These are phyloP conservation scores for Eciton burchellii DNA, from an alignment of 1,140 invertebrate species.

Conservation along the genomic window DNA sequence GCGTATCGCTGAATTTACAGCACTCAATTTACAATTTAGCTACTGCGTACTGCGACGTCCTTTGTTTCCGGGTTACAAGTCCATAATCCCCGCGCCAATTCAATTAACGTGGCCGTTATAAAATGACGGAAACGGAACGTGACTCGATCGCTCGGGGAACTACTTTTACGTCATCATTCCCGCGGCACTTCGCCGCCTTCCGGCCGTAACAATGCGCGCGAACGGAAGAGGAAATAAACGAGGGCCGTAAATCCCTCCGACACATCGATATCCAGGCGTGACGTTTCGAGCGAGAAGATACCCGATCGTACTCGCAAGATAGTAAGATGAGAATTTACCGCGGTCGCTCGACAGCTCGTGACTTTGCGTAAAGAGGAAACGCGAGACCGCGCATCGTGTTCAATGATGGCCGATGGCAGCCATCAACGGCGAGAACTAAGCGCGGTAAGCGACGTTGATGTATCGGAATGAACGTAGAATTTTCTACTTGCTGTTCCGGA, in stretches of 20 bases:
- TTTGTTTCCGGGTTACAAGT: not conserved
- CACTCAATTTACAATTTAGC: too few species aligned
- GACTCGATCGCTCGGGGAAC: conserved; percentile 30
- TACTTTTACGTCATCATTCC: conserved; percentile 54
- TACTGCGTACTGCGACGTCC: conserved; percentile 1
- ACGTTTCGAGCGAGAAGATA: conserved; percentile 71
- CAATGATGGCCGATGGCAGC: conserved; percentile 35
- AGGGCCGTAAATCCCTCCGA: conserved; percentile 70
- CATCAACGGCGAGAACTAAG: conserved; percentile 35
- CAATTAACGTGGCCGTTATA: conserved; percentile 41
- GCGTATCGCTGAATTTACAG: conserved; percentile 5
- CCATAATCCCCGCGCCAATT: conserved; percentile 19
- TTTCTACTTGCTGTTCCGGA: conserved; percentile 12
- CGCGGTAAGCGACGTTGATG: conserved; percentile 39
- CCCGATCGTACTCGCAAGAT: conserved; percentile 69
- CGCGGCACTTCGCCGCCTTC: conserved; percentile 38
- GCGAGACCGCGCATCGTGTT: conserved; percentile 53
- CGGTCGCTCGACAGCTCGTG: conserved; percentile 65
- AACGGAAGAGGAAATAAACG: conserved; percentile 69
- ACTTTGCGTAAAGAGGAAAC: conserved; percentile 56
- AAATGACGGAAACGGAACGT: conserved; percentile 7
- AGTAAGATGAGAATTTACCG: conserved; percentile 73
- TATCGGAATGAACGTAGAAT: conserved; percentile 48
- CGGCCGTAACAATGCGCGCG: conserved; percentile 51
- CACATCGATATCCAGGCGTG: conserved; percentile 71